phyloP scores from a whole-genome alignment of 2,888 invertebrate genomes.

The Zelleria hepariella region DNA sequence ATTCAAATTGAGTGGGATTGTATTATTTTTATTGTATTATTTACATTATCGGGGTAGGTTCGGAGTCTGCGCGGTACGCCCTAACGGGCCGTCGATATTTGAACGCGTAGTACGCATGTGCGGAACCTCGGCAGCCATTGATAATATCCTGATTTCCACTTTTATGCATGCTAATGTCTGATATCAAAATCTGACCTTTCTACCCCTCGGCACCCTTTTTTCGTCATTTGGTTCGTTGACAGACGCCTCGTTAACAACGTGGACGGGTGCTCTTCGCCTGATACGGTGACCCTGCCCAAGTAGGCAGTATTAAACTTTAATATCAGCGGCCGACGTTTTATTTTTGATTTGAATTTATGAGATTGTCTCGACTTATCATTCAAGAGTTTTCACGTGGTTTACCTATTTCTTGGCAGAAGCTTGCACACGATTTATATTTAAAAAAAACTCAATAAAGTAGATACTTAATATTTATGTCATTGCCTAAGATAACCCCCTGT shows the following conservation, averaged over 20 bases:
- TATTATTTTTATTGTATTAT: constrained; percentile 66
- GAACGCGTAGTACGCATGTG: constrained; percentile 50
- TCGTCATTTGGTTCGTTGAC: neutral
- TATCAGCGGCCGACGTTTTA: neutral
- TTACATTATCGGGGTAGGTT: constrained; percentile 41
- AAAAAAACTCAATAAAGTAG: no score
- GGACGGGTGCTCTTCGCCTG: neutral
- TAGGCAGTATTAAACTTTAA: neutral
- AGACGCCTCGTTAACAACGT: neutral
- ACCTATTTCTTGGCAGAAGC: no score
- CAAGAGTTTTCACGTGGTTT: neutral
- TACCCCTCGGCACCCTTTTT: constrained; percentile 16
- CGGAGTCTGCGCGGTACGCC: constrained; percentile 47
- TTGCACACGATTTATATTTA: no score
- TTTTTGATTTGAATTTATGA: neutral
- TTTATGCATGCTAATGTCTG: constrained; percentile 59
- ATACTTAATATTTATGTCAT: no score
- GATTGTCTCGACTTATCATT: neutral
- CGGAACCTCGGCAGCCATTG: constrained; percentile 39
- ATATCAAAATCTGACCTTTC: constrained; percentile 44
- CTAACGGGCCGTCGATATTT: constrained; percentile 46
- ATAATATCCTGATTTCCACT: constrained; percentile 62
- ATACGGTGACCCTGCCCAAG: neutral
- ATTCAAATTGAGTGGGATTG: constrained; percentile 53
- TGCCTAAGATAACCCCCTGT: no score